phyloP scores from a whole-genome alignment of 2,888 invertebrate genomes.

The Callimorpha dominula region DNA sequence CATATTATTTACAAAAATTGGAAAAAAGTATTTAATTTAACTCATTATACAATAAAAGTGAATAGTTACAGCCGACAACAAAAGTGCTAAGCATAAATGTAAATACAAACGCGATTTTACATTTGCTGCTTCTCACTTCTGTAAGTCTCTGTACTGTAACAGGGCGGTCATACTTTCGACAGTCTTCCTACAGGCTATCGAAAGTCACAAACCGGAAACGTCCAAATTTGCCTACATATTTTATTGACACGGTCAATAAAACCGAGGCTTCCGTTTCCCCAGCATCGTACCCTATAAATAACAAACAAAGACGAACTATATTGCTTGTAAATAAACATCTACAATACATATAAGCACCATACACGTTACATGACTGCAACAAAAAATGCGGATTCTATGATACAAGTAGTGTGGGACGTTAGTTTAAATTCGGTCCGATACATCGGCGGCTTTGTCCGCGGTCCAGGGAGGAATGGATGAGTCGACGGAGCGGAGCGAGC shows the following conservation, averaged over 20 bases:
- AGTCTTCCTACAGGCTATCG: conserved; percentile 24
- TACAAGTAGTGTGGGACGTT: conserved; percentile 66
- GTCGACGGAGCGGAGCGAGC: conserved; percentile 51
- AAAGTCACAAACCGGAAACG: conserved; percentile 50
- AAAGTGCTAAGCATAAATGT: conserved; percentile 26
- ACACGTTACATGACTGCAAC: conserved; percentile 76
- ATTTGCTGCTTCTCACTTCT: conserved; percentile 20
- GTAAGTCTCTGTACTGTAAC: conserved; percentile 31
- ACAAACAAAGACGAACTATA: conserved; percentile 60
- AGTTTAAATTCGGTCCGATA: conserved; percentile 73
- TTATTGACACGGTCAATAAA: conserved; percentile 68
- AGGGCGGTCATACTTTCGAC: conserved; percentile 37
- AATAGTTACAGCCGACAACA: conserved; percentile 34
- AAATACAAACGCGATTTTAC: conserved; percentile 17
- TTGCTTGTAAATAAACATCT: conserved; percentile 67
- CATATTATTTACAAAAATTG: conserved; percentile 77
- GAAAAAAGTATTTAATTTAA: conserved; percentile 50
- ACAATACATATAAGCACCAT: conserved; percentile 79
- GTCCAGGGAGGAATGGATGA: conserved; percentile 41
- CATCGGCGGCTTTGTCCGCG: conserved; percentile 60
- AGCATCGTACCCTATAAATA: conserved; percentile 47
- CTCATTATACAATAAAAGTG: conserved; percentile 45
- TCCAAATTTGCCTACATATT: conserved; percentile 52
- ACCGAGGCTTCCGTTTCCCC: conserved; percentile 66
- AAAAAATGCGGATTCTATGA: conserved; percentile 61